Base-by-base conservation (phyloP, 1,140 invertebrate species). In the Pseudomyrmex sp. region DNA sequence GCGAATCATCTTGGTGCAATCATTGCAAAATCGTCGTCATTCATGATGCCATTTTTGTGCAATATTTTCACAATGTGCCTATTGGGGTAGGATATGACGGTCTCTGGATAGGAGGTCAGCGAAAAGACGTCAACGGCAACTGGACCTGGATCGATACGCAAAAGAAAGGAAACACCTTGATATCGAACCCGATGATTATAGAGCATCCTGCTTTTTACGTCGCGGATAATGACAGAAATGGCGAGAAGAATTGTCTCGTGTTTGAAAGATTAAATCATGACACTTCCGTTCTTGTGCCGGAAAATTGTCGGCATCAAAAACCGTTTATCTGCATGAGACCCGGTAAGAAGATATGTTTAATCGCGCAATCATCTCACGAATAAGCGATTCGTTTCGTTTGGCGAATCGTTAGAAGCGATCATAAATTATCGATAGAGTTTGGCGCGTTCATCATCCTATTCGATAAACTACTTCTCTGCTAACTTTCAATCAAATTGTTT, bases 81-180 rank as follows among this genome's bases (percentile, higher is more conserved):
- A n/a, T n/a, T n/a, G n/a, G n/a, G n/a, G n/a, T 26, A 89, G 87
- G 75, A 73, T 89, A 89, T 76, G 85, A 89, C 12, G 85, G 85
- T 48, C 52, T 89, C 23, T 87, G 87, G 83, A 83, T 89, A 54
- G 87, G 85, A 52, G 87, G 83, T n/a, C 61, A 18, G n/a, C 77
- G 83, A 56, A 80, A 70, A 44, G 66, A 85, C 12, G 69, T 23
- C 0, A 48, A 1, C 15, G n/a, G 26, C 20, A 66, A 68, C 50
- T 89, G 87, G 87, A 66, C 26, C 4, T 89, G 87, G 85, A 85
- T 69, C 15, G 62, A 63, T 26, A 46, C 20, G 5, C 10, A 54
- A 10, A 70, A 70, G 13, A 12, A 56, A 13, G 12, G 73, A 46
- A 61, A 73, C 20, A 13, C 20, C 15, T 58, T 52, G 10, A 65